Percentiles rank a stretch among this genome's conserved stretches.
Evolutionary conservation across 2,888 invertebrate genomes (phyloP).

Genomic region (Drosophila histrio): DNA sequence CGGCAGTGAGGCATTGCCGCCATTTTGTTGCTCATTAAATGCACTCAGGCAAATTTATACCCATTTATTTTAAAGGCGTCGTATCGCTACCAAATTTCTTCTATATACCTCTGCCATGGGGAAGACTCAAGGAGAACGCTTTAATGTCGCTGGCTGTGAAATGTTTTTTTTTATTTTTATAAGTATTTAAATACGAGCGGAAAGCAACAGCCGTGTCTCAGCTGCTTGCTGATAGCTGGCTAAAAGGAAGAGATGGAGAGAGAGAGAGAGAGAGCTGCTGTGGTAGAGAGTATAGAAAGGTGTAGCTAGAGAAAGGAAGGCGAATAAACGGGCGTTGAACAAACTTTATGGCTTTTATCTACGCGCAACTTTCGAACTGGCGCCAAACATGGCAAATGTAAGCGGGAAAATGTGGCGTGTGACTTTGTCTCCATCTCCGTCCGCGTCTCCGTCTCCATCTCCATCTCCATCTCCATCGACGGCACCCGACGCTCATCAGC

Average conservation of each 20-base stretch:
- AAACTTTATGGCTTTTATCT: slow-evolving; percentile 75
- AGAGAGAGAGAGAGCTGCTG: not conserved
- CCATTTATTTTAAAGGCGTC: slow-evolving; percentile 48
- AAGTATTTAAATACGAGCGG: slow-evolving; percentile 50
- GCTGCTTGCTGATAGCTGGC: slow-evolving; percentile 35
- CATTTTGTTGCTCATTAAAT: slow-evolving; percentile 62
- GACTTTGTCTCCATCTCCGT: not conserved
- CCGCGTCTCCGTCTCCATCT: too few relatives aligned
- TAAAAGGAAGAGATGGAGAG: not conserved
- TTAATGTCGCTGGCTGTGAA: slow-evolving; percentile 28
- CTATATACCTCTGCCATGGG: not conserved
- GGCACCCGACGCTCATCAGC: slow-evolving; percentile 41
- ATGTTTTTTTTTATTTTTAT: slow-evolving; percentile 21
- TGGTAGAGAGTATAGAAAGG: not conserved
- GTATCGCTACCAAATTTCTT: slow-evolving; percentile 13
- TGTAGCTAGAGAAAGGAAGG: not conserved
- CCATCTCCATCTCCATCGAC: not conserved
- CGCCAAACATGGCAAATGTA: slow-evolving; percentile 10
- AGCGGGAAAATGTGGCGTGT: not conserved
- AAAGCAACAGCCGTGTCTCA: slow-evolving; percentile 55
- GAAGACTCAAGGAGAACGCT: not conserved
- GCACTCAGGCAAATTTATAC: slow-evolving; percentile 63
- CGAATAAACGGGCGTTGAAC: slow-evolving; percentile 20
- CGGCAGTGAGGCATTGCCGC: slow-evolving; percentile 16
- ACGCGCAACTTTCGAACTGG: slow-evolving; percentile 59